Evolutionary conservation across 1,140 invertebrate genomes (phyloP).

Genomic region (Subanguina moxae): DNA sequence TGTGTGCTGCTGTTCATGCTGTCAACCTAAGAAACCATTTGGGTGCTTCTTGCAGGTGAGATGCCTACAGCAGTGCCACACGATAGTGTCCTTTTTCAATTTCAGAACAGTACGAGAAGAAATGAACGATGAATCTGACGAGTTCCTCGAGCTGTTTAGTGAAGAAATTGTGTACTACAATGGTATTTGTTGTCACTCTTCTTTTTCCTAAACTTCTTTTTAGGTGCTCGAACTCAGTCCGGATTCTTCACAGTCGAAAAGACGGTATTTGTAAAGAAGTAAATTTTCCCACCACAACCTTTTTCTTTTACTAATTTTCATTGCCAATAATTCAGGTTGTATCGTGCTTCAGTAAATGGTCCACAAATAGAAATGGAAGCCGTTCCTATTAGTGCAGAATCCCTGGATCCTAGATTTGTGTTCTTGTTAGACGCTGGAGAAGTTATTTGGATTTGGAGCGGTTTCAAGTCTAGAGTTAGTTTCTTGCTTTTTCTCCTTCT

Average conservation of each 20-base stretch:
- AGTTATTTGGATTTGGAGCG: slow-evolving; percentile 84
- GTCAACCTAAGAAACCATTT: slow-evolving; percentile 93
- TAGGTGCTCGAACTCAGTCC: slow-evolving; percentile 85
- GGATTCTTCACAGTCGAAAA: slow-evolving; percentile 97
- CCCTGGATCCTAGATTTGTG: slow-evolving; percentile 83
- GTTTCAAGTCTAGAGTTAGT: slow-evolving; percentile 77
- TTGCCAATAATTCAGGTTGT: slow-evolving; percentile 68
- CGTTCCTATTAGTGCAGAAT: slow-evolving; percentile 67
- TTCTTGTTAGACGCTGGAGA: slow-evolving; percentile 84
- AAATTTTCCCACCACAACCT: slow-evolving; percentile 1
- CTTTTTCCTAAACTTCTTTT: too few relatives aligned
- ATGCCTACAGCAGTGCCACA: background rate
- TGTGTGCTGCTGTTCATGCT: slow-evolving; percentile 96
- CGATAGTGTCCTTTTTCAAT: slow-evolving; percentile 60
- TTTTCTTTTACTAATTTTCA: background rate
- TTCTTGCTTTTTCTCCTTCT: slow-evolving; percentile 55
- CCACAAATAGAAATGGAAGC: slow-evolving; percentile 86
- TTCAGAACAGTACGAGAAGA: slow-evolving; percentile 96
- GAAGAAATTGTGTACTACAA: slow-evolving; percentile 83
- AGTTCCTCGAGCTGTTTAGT: slow-evolving; percentile 87
- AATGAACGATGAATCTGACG: slow-evolving; percentile 88
- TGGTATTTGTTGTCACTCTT: too few relatives aligned
- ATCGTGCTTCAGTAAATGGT: slow-evolving; percentile 81
- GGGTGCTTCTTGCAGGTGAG: slow-evolving; percentile 68
- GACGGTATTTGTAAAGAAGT: slow-evolving; percentile 61